Percentiles rank a stretch among this genome's conserved stretches.
Evolutionary conservation across 92 coral and sea anemone species (phyloP).

Genomic region (Muricea muricata): DNA sequence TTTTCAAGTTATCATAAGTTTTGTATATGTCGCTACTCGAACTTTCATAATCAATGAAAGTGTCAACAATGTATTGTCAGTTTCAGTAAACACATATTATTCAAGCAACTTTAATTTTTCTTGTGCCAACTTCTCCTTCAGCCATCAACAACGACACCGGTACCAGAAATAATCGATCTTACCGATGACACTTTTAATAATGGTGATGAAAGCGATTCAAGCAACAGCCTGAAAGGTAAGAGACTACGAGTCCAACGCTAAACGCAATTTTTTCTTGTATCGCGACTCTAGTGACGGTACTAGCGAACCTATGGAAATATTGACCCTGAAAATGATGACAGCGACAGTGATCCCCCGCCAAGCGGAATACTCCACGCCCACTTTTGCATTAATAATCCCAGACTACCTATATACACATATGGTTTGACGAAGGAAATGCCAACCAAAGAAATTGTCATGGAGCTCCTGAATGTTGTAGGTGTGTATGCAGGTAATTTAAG

Average conservation of each 20-base stretch:
- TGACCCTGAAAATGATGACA: background rate
- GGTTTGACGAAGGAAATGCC: slow-evolving; percentile 26
- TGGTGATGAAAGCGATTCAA: background rate
- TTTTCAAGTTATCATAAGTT: too few species aligned
- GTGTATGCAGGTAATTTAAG: background rate
- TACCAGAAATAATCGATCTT: background rate
- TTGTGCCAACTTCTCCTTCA: too few species aligned
- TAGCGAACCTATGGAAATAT: background rate
- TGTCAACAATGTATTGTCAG: too few species aligned
- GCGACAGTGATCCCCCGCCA: background rate
- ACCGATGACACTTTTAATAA: background rate
- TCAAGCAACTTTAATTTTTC: background rate
- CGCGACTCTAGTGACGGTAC: background rate
- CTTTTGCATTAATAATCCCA: background rate
- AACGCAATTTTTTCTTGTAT: background rate
- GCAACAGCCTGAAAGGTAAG: background rate
- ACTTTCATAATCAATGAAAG: too few species aligned
- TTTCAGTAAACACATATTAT: background rate
- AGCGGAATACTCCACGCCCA: too few species aligned
- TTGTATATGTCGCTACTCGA: too few species aligned
- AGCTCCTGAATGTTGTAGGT: background rate
- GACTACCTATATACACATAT: slow-evolving; percentile 1
- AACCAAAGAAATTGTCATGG: background rate
- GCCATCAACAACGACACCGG: background rate
- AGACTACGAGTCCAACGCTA: background rate